A percentile compares a stretch with the other conserved stretches of the same genome.
These are phyloP conservation scores for Idaea biselata DNA, from an alignment of 2,888 invertebrate species.

Conservation along the genomic window DNA sequence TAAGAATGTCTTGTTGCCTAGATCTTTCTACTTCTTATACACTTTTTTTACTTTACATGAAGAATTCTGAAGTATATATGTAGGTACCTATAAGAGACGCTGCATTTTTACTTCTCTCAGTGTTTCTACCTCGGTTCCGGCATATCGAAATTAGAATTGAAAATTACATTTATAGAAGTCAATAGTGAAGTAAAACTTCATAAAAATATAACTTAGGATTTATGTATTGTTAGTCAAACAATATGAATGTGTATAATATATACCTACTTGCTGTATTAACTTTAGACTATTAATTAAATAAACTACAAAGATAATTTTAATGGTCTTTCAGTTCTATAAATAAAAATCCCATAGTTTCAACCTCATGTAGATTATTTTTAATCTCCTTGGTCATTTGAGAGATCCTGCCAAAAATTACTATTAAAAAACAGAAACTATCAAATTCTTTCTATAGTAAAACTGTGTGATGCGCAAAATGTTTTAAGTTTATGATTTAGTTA, in stretches of 20 bases:
- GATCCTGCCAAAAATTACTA: neutral
- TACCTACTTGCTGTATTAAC: constrained; percentile 73
- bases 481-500: constrained; percentile 36
- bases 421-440: neutral
- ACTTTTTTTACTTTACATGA: neutral
- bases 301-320: constrained; percentile 45
- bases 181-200: constrained; percentile 65
- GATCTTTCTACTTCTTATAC: neutral
- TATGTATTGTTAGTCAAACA: constrained; percentile 41
- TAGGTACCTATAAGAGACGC: neutral
- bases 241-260: constrained; percentile 58
- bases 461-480: constrained; percentile 13
- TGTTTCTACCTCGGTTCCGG: constrained; percentile 50
- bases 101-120: constrained; percentile 13
- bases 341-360: neutral
- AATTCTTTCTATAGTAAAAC: constrained; percentile 8
- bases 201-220: constrained; percentile 39
- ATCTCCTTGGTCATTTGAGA: neutral
- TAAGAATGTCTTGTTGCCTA: constrained; percentile 32
- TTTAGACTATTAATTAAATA: constrained; percentile 54
- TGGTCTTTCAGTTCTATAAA: constrained; percentile 15
- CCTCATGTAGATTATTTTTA: neutral
- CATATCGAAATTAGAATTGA: constrained; percentile 46
- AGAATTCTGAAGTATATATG: neutral
- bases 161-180: constrained; percentile 33